These are phyloP conservation scores for Drosophila yakuba DNA, from an alignment of 1,140 invertebrate genomes.

Conservation along the genomic window DNA sequence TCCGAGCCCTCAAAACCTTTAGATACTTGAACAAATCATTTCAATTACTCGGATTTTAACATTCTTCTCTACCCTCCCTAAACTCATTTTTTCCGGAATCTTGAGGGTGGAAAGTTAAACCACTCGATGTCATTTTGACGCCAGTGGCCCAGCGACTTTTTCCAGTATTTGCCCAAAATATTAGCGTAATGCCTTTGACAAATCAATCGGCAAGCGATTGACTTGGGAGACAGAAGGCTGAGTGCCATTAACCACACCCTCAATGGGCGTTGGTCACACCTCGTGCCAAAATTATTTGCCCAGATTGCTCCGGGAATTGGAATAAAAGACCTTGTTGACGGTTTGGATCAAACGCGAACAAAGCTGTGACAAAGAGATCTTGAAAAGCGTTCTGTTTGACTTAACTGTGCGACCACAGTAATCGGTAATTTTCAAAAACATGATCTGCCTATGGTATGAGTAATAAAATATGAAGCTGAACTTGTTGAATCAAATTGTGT, in stretches of 20 bases:
- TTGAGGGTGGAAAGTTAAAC: slow-evolving; percentile 38
- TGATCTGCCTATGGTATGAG: too few species aligned
- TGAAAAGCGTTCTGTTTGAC: slow-evolving; percentile 33
- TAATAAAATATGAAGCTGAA: too few species aligned
- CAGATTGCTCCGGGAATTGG: slow-evolving; percentile 26
- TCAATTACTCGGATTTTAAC: background rate
- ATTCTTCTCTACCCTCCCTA: slow-evolving; percentile 3
- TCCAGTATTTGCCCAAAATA: slow-evolving; percentile 68
- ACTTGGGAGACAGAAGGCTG: slow-evolving; percentile 51
- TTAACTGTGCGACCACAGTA: slow-evolving; percentile 4
- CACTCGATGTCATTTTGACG: slow-evolving; percentile 76
- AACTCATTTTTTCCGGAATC: slow-evolving; percentile 30
- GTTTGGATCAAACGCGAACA: slow-evolving; percentile 61
- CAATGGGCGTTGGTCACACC: slow-evolving; percentile 53
- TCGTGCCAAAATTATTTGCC: slow-evolving; percentile 43
- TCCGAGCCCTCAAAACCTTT: background rate
- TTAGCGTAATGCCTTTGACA: slow-evolving; percentile 75
- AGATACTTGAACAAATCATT: slow-evolving; percentile 29
- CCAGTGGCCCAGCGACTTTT: slow-evolving; percentile 41
- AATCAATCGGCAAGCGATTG: slow-evolving; percentile 65
- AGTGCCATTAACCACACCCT: slow-evolving; percentile 42
- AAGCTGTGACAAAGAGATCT: slow-evolving; percentile 43
- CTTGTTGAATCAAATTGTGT: background rate
- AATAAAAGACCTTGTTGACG: slow-evolving; percentile 55
- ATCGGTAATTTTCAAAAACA: background rate